Percentiles rank a stretch among this genome's conserved stretches.
These are phyloP conservation scores for Bradypodion ventrale DNA, from an alignment of 2,797 vertebrate genomes.

Conservation along the genomic window DNA sequence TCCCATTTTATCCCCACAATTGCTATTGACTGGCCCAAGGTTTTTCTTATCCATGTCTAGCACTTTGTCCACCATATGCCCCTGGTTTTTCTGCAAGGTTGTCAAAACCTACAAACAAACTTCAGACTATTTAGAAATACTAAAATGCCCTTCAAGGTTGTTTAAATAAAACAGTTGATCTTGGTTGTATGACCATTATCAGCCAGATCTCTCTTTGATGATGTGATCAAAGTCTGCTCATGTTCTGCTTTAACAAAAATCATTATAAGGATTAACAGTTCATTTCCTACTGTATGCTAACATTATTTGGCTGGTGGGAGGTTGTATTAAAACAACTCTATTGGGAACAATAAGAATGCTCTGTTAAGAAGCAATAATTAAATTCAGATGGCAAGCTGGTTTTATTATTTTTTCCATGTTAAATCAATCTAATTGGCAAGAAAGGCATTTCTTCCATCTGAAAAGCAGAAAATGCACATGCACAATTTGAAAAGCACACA, in stretches of 20 bases:
- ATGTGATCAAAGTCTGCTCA: neutral
- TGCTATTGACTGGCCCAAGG: neutral
- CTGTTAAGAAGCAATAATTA: conserved; percentile 13
- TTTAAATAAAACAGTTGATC: neutral
- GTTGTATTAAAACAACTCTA: neutral
- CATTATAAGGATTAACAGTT: neutral
- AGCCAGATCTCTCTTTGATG: neutral
- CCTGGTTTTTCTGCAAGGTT: neutral
- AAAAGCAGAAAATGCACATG: conserved; percentile 32
- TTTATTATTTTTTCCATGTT: conserved; percentile 52
- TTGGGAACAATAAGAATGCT: neutral
- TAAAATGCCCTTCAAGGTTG: neutral
- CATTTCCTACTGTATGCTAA: neutral
- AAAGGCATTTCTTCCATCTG: conserved; percentile 3
- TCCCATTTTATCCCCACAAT: neutral
- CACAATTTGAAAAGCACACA: conserved; percentile 48
- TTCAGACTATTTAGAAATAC: neutral
- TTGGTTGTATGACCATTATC: neutral
- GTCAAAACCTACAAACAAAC: neutral
- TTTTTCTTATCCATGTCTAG: neutral
- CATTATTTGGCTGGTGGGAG: neutral
- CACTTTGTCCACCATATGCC: neutral
- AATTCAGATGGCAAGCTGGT: conserved; percentile 35
- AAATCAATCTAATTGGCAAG: neutral
- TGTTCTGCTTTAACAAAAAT: conserved; percentile 7